Evolutionary conservation across 1,140 invertebrate species (phyloP).

Genomic region (Chrysoperla carnea): DNA sequence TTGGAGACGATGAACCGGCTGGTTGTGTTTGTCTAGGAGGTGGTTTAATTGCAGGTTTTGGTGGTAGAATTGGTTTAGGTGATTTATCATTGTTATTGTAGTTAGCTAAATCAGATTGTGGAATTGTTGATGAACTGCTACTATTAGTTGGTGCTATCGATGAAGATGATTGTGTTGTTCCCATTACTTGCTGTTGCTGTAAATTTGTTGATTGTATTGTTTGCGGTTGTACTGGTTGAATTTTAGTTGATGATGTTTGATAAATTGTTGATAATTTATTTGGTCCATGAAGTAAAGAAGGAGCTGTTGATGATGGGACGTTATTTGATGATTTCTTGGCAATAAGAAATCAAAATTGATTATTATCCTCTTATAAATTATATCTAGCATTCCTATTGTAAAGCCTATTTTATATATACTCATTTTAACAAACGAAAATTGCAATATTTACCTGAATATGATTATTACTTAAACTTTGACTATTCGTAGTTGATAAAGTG

Average conservation of each 20-base stretch:
- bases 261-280: constrained; percentile 57
- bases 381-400: too few relatives aligned
- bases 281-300: constrained; percentile 43
- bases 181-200: constrained; percentile 22
- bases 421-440: too few relatives aligned
- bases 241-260: constrained; percentile 62
- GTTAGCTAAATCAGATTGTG: constrained; percentile 28
- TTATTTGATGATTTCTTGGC: constrained; percentile 63
- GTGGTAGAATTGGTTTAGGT: constrained; percentile 50
- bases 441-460: too few relatives aligned
- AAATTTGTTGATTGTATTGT: constrained; percentile 31
- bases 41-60: constrained; percentile 43
- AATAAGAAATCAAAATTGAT: too few relatives aligned
- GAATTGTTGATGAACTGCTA: constrained; percentile 20
- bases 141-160: constrained; percentile 8
- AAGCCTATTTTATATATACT: too few relatives aligned
- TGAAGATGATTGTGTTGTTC: constrained; percentile 10
- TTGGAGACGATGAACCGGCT: background rate
- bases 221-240: constrained; percentile 62
- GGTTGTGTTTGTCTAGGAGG: constrained; percentile 27
- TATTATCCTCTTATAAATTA: too few relatives aligned
- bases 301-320: constrained; percentile 33
- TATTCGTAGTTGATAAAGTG: background rate
- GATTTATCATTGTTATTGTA: constrained; percentile 20
- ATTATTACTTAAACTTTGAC: too few relatives aligned